Evolutionary conservation across 2,797 vertebrate species (phyloP).

Genomic region (Protosalanx chinensis): DNA sequence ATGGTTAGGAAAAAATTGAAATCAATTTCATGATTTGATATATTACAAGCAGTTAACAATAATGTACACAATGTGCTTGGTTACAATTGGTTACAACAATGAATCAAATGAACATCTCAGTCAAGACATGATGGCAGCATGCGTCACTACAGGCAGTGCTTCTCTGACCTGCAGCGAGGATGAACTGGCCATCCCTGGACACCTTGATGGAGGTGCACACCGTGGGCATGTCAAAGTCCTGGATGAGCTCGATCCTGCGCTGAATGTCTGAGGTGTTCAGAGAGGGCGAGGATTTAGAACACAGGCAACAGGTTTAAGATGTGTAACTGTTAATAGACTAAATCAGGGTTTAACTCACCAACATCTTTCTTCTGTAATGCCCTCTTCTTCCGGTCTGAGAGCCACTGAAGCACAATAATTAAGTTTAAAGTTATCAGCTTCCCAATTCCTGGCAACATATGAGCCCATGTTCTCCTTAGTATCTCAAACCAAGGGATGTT

Average conservation of each 20-base stretch:
- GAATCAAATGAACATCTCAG: no score
- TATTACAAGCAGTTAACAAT: no score
- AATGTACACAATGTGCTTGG: no score
- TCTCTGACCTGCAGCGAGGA: slow-evolving; percentile 87
- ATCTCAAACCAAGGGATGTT: no score
- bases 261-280: slow-evolving; percentile 76
- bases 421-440: neutral
- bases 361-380: slow-evolving; percentile 93
- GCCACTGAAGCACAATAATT: slow-evolving; percentile 76
- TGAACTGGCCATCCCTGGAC: slow-evolving; percentile 91
- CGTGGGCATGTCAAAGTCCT: slow-evolving; percentile 98
- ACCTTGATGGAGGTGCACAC: slow-evolving; percentile 90
- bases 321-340: no score
- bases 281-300: slow-evolving; percentile 5
- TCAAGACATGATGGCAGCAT: neutral
- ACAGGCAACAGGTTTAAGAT: neutral
- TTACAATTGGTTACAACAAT: no score
- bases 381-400: slow-evolving; percentile 94
- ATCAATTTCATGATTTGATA: neutral
- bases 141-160: neutral
- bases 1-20: no score
- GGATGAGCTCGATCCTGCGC: slow-evolving; percentile 95
- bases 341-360: slow-evolving; percentile 77
- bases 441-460: no score
- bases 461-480: no score